Evolutionary conservation across 2,113 vertebrate species (phyloP).

Genomic region (Cynopterus brachyotis): DNA sequence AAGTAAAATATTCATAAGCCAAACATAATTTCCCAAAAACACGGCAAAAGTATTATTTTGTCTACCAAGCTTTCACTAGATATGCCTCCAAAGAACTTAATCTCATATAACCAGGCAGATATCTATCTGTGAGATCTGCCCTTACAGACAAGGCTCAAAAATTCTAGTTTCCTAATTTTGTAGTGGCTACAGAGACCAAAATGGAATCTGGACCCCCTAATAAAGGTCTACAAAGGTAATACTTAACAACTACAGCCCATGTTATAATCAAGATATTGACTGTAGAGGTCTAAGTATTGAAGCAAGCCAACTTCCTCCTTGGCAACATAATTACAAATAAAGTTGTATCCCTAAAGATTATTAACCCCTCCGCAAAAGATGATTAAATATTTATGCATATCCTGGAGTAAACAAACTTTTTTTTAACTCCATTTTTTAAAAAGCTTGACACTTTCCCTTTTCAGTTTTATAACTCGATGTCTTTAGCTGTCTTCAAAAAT

Average conservation of each 20-base stretch:
- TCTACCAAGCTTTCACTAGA: not conserved
- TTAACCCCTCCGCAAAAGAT: not conserved
- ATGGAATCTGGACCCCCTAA: not conserved
- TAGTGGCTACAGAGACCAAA: not conserved
- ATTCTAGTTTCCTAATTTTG: conserved; percentile 11
- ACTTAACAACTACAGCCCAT: not conserved
- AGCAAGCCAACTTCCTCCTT: not conserved
- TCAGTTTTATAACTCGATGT: conserved; percentile 19
- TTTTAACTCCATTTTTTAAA: not conserved
- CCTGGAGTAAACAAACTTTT: not conserved
- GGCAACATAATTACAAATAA: conserved; percentile 12
- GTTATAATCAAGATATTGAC: conserved; percentile 10
- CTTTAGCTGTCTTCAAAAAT: conserved; percentile 45
- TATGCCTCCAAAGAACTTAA: conserved; percentile 17
- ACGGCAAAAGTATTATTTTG: not conserved
- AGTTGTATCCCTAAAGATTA: not conserved
- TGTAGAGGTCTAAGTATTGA: not conserved
- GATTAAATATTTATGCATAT: conserved; percentile 27
- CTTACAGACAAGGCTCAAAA: not conserved
- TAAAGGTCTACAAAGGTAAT: not conserved
- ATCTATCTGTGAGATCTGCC: not conserved
- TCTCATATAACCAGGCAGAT: not conserved
- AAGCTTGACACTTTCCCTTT: not conserved
- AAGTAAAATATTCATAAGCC: conserved; percentile 30
- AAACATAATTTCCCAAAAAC: conserved; percentile 17